Base-by-base conservation (phyloP, 2,888 invertebrate genomes). In the Microctonus hyperodae region DNA sequence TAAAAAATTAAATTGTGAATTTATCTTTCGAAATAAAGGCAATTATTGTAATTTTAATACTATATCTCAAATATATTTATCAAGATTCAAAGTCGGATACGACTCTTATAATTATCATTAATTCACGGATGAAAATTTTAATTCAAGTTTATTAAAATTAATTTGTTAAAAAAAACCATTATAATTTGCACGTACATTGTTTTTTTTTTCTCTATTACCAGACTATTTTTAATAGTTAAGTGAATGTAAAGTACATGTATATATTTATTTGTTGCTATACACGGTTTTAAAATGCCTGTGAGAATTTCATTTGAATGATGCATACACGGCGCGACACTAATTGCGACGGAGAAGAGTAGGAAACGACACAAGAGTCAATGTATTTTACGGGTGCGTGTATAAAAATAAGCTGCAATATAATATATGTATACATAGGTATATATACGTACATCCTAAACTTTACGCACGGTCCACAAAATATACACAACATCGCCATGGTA, bases 401-500 rank as follows among this genome's bases (percentile, higher is more conserved):
- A 74, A 75, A 77, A 75, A 73, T 76, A 76, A 74, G 73, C 69
- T 72, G 67, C 40, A 33, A 2, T 31, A 9, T 44, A n/a, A 59
- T 10, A 35, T 33, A 53, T n/a, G 57, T 16, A 58, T 64, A 51
- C 58, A 48, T 51, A 37, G 10, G 55, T 59, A 33, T 63, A 9
- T 23, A 63, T 13, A 53, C 44, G 44, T 44, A 16, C 44, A 44
- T 6, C 4, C 16, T n/a, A 44, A 44, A 44, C 23, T 31, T 40
- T 22, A 44, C 44, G 44, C 44, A 44, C 16, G n/a, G 44, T 44
- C 44, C 44, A n/a, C 16, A 44, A 5, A 16, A 16, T 44, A 44
- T 44, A 6, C 44, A 44, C 16, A 37, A n/a, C 10, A 48, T 60
- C 60, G 48, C 60, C 60, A 79, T 79, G 79, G 74, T 72, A 73